Conservation (phyloP, 1,140 invertebrate genomes). For the Carposina sasakii region DNA sequence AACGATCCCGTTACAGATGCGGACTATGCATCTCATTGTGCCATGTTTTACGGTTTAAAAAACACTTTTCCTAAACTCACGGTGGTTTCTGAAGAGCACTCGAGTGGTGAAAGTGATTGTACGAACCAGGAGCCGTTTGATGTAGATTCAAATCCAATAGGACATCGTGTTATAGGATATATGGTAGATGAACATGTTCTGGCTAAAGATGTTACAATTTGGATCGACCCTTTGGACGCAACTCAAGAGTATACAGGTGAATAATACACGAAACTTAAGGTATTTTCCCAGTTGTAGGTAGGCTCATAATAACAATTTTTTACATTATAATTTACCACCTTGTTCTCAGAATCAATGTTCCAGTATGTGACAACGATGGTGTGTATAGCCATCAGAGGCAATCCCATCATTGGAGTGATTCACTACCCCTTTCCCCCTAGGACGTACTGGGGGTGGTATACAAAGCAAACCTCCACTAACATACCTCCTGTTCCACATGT, state of each 20-base stretch:
- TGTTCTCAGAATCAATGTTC: slow-evolving; percentile 84
- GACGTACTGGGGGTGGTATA: slow-evolving; percentile 92
- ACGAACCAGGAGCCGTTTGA: slow-evolving; percentile 58
- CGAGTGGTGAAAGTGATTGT: slow-evolving; percentile 58
- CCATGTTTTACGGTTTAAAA: slow-evolving; percentile 86
- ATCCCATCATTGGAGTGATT: slow-evolving; percentile 95
- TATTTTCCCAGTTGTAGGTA: background rate
- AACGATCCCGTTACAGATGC: slow-evolving; percentile 92
- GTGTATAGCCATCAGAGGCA: slow-evolving; percentile 92
- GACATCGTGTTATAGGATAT: slow-evolving; percentile 39
- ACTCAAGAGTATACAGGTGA: slow-evolving; percentile 98
- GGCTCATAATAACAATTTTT: background rate
- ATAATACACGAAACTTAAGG: background rate
- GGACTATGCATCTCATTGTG: slow-evolving; percentile 90
- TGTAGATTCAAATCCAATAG: slow-evolving; percentile 42
- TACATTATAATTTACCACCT: too few species aligned
- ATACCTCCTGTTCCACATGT: slow-evolving; percentile 61
- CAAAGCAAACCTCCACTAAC: slow-evolving; percentile 80
- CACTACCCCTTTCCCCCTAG: slow-evolving; percentile 90
- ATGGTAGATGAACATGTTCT: slow-evolving; percentile 73
- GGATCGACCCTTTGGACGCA: slow-evolving; percentile 98
- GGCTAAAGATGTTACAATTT: slow-evolving; percentile 81
- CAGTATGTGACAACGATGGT: slow-evolving; percentile 98
- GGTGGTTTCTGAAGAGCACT: slow-evolving; percentile 88
- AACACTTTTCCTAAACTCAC: slow-evolving; percentile 83